A percentile compares a stretch with the other conserved stretches of the same genome.
These are phyloP conservation scores for Chionis minor DNA, from an alignment of 2,113 vertebrate species.

Conservation along the genomic window DNA sequence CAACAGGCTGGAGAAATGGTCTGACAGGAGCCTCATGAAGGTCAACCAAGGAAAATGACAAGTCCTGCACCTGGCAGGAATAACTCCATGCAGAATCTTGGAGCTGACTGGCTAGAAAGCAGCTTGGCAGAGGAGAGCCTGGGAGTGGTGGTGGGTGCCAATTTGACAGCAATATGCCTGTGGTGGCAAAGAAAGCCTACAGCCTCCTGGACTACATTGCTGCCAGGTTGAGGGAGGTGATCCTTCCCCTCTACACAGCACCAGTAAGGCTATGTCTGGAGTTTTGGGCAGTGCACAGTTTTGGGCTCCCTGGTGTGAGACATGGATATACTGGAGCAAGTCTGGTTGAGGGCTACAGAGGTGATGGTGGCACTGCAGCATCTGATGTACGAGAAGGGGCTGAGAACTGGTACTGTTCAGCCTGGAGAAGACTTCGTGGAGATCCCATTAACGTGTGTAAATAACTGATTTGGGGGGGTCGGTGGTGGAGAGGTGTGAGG, in stretches of 20 bases:
- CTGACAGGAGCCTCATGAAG: not conserved
- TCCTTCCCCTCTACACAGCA: not conserved
- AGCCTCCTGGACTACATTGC: not conserved
- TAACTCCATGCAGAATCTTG: not conserved
- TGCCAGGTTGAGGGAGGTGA: not conserved
- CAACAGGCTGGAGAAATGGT: not conserved
- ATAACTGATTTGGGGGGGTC: not conserved
- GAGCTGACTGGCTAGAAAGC: not conserved
- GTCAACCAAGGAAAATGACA: not conserved
- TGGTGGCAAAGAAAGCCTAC: not conserved
- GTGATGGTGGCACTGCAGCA: not conserved
- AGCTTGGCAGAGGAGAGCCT: not conserved
- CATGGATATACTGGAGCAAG: not conserved
- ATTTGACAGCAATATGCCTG: accelerated
- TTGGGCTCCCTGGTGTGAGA: not conserved
- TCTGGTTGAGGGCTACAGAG: not conserved
- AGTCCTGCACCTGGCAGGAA: not conserved
- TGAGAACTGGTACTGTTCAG: not conserved
- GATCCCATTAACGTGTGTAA: not conserved
- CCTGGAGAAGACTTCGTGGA: accelerated
- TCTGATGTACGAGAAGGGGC: not conserved
- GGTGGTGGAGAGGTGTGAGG: not conserved
- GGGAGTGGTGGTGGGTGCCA: not conserved
- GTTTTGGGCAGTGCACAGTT: not conserved
- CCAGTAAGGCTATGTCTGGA: not conserved